Base-by-base conservation (phyloP, 2,797 vertebrate genomes). In the Catostomus latipinnis region DNA sequence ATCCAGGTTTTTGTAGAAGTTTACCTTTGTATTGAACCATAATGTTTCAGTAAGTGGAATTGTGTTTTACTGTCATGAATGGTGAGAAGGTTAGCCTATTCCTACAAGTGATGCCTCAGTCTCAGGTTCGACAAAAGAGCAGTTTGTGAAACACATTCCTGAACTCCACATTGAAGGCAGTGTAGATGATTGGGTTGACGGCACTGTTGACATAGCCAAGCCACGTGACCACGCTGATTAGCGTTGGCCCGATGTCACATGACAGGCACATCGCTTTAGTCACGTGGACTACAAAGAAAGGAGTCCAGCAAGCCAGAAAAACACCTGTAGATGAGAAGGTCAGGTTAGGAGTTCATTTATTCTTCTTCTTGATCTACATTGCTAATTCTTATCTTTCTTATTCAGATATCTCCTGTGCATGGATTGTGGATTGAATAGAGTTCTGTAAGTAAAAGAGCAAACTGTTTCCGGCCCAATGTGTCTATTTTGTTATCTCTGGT, bases 201-300 rank as follows among this genome's bases (percentile, higher is more conserved):
- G 93, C 92, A 2, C 93, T 94, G 90, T 94, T 94, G 73, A 94
- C 92, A 5, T 94, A 94, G 54, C 93, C 93, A 0, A 94, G 91
- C 93, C 93, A 94, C 0, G 93, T 94, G 45, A 94, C 93, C 76
- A 94, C 91, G 0, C 92, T 93, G 83, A 94, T 93, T 56, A 94
- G 88, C 0, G 88, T 88, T 6, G 92, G 85, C n/a, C 90, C 75
- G 1, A 94, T 93, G 80, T 87, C 58, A 71, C 93, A 94, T 54
- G 91, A 89, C n/a, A 68, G 76, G 8, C 93, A 94, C 46, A 90
- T 77, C 8, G 89, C 93, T n/a, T 93, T 93, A 56, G 93, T 91
- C 71, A 94, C 92, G 3, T 94, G 93, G 13, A 94, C 91, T 1
- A 93, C 88, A 4, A 94, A 94, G 83, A 94, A 94, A 0, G 93